Evolutionary conservation across 2,113 vertebrate species (phyloP), one percentile per base, ranked within the genome.

Genomic region (Petroica traversi): DNA sequence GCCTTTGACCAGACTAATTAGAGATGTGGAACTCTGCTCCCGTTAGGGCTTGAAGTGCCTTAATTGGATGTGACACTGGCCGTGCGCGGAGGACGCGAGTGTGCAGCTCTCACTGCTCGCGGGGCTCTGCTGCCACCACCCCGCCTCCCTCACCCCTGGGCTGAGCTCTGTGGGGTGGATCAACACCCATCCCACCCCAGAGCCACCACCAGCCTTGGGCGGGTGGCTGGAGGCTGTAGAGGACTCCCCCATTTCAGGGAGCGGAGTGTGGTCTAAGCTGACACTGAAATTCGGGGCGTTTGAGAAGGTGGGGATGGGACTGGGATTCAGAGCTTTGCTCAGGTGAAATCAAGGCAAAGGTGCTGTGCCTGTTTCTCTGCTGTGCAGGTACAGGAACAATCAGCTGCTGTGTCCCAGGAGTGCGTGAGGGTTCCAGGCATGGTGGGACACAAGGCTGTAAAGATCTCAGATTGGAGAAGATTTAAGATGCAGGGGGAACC

Each of bases 61-160:
- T 97, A 96, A 98, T 97, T 74, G 62, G 33, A 91, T 12, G 55
- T 94, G 97, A 97, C 97, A 89, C 36, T 41, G 11, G 46, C 85
- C 89, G 63, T 29, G 51, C 13, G n/a, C 16, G 1, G 45, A 64
- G 86, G 93, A 89, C 16, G 1, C 36, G 45, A 80, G 23, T 34
- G 2, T n/a, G 33, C 88, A 67, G 96, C 64, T 92, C 95, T 68
- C 36, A 41, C 55, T 94, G 95, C 92, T 92, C 11, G 1, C 1
- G 1, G 94, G 59, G 74, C 66, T 24, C 14, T 45, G n/a, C 34
- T 15, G 34, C 58, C 89, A 45, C 69, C 31, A 55, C 2, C 5
- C 80, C 57, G 17, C 77, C 88, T 62, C 52, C 7, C 63, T 38
- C 29, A 17, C 18, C 12, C 7, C 40, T n/a, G 25, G 36, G 45